A percentile compares a stretch with the other conserved stretches of the same genome.
Conservation (phyloP, 2,797 vertebrate genomes). For the Triplophysa bombifrons region DNA sequence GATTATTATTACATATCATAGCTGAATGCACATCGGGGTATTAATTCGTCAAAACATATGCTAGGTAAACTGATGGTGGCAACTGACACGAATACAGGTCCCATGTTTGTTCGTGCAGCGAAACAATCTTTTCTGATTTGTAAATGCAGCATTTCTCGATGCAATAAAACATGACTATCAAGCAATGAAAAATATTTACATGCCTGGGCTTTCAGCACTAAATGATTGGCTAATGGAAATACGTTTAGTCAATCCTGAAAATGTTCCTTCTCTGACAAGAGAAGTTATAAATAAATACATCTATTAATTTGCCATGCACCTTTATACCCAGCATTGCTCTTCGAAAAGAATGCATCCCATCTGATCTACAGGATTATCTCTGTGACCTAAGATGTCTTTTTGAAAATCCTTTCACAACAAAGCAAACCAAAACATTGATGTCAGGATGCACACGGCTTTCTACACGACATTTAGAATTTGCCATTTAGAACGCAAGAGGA, state of each 20-base stretch:
- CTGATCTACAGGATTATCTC: conserved; percentile 42
- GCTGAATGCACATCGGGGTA: conserved; percentile 23
- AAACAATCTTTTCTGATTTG: neutral
- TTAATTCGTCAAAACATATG: conserved; percentile 8
- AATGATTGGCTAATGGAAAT: conserved; percentile 52
- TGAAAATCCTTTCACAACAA: conserved; percentile 13
- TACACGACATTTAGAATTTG: conserved; percentile 12
- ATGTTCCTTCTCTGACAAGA: conserved; percentile 17
- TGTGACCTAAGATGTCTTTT: conserved; percentile 30
- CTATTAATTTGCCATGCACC: conserved; percentile 34
- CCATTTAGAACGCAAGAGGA: conserved; percentile 8
- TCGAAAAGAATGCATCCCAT: conserved; percentile 49
- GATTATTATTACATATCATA: conserved; percentile 26
- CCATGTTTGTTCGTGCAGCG: conserved; percentile 5
- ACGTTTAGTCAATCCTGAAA: conserved; percentile 38
- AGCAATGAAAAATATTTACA: conserved; percentile 33
- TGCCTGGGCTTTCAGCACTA: conserved; percentile 33
- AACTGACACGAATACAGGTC: neutral
- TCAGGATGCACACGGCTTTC: neutral
- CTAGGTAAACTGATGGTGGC: conserved; percentile 5
- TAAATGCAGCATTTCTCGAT: neutral
- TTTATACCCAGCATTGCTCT: conserved; percentile 35
- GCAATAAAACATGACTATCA: conserved; percentile 20
- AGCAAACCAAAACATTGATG: conserved; percentile 1
- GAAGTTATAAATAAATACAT: conserved; percentile 46